Evolutionary conservation across 2,113 vertebrate genomes (phyloP).

Genomic region (Puffinus mauretanicus): DNA sequence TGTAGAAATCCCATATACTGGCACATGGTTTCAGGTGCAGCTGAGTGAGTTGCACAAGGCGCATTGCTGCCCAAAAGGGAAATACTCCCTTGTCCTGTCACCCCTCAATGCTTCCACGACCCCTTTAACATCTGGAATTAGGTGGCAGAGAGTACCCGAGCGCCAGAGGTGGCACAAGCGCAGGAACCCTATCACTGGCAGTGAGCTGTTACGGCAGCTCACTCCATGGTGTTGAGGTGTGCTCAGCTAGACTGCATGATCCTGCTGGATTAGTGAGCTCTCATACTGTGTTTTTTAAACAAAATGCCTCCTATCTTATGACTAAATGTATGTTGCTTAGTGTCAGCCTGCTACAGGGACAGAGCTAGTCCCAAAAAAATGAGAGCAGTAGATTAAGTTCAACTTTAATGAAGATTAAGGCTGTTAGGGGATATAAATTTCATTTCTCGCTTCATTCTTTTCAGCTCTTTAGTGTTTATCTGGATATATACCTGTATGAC

Average conservation of each 20-base stretch:
- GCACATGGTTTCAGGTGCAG: neutral
- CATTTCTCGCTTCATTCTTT: neutral
- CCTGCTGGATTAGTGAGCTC: neutral
- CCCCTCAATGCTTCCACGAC: neutral
- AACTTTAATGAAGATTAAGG: neutral
- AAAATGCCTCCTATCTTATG: neutral
- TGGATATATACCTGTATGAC: neutral
- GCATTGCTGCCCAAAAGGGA: neutral
- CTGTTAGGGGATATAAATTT: neutral
- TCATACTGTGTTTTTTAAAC: neutral
- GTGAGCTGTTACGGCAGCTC: neutral
- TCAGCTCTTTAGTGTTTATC: neutral
- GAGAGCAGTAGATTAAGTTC: neutral
- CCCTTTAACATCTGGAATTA: neutral
- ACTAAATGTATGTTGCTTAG: neutral
- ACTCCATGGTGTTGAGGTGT: too few species aligned
- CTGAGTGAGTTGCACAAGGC: neutral
- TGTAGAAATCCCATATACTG: too few species aligned
- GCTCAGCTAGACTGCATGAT: neutral
- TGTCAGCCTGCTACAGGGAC: neutral
- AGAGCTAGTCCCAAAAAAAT: neutral
- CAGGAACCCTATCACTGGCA: neutral
- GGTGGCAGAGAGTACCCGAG: rapidly evolving
- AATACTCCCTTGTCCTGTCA: neutral
- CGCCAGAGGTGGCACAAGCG: neutral